Evolutionary conservation across 2,797 vertebrate species (phyloP).

Genomic region (Sebastolobus altivelis): DNA sequence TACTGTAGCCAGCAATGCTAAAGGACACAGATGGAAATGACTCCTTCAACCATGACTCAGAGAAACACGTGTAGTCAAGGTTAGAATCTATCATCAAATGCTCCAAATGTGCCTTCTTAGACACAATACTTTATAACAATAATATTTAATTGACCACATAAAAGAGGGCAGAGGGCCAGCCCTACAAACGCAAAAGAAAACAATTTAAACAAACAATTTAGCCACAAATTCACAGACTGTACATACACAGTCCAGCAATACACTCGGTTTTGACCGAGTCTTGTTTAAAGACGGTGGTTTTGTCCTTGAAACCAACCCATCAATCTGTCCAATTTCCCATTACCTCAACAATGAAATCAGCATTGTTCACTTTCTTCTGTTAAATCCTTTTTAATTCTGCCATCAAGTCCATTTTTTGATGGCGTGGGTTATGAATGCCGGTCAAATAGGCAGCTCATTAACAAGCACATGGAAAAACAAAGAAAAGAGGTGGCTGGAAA

Average conservation of each 20-base stretch:
- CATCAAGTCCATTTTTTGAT: background rate
- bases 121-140: background rate
- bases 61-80: background rate
- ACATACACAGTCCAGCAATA: too few species aligned
- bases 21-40: background rate
- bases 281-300: background rate
- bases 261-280: too few species aligned
- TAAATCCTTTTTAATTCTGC: background rate
- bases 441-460: conserved; percentile 4
- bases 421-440: background rate
- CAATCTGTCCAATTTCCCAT: background rate
- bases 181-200: too few species aligned
- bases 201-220: too few species aligned
- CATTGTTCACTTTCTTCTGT: background rate
- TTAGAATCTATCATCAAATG: background rate
- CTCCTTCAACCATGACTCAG: background rate
- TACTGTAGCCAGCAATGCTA: background rate
- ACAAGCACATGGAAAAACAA: conserved; percentile 12
- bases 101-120: background rate
- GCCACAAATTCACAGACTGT: too few species aligned
- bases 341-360: background rate
- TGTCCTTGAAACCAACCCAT: background rate
- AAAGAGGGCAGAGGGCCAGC: background rate
- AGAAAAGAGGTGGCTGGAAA: conserved; percentile 4
- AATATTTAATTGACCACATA: background rate